phyloP scores from a whole-genome alignment of 1,140 invertebrate species.

The Drosophila repleta region DNA sequence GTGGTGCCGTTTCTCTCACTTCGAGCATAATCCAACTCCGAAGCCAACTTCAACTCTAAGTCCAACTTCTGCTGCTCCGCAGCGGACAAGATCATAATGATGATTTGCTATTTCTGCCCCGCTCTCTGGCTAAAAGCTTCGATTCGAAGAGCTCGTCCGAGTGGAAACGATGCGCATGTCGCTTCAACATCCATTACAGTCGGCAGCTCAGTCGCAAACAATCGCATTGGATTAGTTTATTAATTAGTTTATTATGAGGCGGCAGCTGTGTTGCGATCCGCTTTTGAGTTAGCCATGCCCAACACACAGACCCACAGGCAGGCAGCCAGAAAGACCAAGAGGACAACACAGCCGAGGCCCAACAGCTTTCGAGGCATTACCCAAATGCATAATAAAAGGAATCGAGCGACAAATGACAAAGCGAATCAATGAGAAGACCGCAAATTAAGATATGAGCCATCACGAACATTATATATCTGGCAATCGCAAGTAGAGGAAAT shows the following conservation, averaged over 20 bases:
- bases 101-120: constrained; percentile 71
- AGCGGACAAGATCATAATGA: constrained; percentile 60
- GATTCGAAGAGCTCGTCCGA: constrained; percentile 20
- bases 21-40: constrained; percentile 19
- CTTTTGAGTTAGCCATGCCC: not conserved
- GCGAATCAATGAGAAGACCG: constrained; percentile 27
- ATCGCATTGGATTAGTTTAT: constrained; percentile 78
- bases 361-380: constrained; percentile 14
- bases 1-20: constrained; percentile 52
- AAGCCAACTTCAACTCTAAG: not conserved
- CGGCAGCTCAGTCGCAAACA: constrained; percentile 54
- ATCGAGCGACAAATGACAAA: constrained; percentile 8
- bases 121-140: constrained; percentile 10
- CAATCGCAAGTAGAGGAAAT: not conserved
- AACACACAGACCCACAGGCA: too few relatives aligned
- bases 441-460: constrained; percentile 25
- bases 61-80: constrained; percentile 10
- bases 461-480: not conserved
- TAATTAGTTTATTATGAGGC: constrained; percentile 74
- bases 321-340: not conserved
- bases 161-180: constrained; percentile 47
- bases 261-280: constrained; percentile 32
- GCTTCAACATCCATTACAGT: constrained; percentile 28
- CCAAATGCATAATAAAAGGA: not conserved
- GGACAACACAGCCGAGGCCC: not conserved